phyloP scores from a whole-genome alignment of 2,888 invertebrate species.

The Drosophila meridiana region DNA sequence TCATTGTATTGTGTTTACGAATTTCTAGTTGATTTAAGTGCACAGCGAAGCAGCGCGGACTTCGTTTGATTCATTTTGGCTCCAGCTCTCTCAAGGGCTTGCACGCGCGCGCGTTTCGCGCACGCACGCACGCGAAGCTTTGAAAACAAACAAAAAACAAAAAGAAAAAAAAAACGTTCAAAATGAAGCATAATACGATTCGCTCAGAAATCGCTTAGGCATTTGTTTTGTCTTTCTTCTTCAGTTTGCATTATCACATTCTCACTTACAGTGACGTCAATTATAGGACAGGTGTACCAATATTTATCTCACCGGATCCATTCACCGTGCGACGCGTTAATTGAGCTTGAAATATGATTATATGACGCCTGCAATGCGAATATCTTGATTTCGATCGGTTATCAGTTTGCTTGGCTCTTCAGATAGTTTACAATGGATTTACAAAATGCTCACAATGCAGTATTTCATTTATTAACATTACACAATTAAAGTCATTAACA shows the following conservation, averaged over 20 bases:
- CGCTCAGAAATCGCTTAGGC: slow-evolving; percentile 1
- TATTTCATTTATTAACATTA: neutral
- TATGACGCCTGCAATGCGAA: slow-evolving; percentile 12
- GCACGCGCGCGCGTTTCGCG: slow-evolving; percentile 23
- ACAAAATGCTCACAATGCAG: neutral
- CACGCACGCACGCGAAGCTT: slow-evolving; percentile 17
- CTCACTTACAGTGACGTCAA: slow-evolving; percentile 50
- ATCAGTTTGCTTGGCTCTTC: neutral
- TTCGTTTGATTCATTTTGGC: slow-evolving; percentile 7
- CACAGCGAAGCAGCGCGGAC: neutral
- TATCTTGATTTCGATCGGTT: slow-evolving; percentile 1
- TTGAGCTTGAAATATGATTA: slow-evolving; percentile 19
- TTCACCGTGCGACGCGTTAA: slow-evolving; percentile 13
- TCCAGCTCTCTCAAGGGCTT: slow-evolving; percentile 40
- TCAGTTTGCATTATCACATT: neutral
- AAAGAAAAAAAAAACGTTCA: neutral
- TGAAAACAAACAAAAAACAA: neutral
- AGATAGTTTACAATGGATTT: neutral
- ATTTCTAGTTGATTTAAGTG: slow-evolving; percentile 26
- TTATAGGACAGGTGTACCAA: slow-evolving; percentile 31
- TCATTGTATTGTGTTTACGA: slow-evolving; percentile 23
- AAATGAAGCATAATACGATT: neutral
- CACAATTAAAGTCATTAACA: neutral
- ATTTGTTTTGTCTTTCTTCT: neutral
- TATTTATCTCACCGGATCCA: slow-evolving; percentile 30